Evolutionary conservation across 1,140 invertebrate species (phyloP).

Genomic region (Acromyrmex echinatior): DNA sequence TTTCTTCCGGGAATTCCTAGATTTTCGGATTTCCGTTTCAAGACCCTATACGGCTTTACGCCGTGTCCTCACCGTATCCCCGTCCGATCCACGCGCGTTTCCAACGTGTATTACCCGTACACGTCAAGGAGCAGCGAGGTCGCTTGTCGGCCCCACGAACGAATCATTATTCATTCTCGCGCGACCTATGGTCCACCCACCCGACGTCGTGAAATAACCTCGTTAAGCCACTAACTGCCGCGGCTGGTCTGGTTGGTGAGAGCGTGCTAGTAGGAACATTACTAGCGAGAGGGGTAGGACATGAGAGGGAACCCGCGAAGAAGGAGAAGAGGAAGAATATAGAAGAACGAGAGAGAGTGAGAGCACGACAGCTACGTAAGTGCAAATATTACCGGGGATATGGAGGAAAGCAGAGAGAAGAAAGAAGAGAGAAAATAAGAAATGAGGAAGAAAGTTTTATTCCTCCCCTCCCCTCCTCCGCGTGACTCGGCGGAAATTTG

Average conservation of each 20-base stretch:
- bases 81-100: constrained; percentile 85
- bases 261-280: constrained; percentile 22
- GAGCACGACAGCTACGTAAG: constrained; percentile 28
- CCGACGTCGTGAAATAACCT: constrained; percentile 80
- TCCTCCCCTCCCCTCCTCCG: background rate
- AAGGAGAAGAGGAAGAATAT: constrained; percentile 8
- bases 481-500: constrained; percentile 74
- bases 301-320: constrained; percentile 14
- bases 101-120: constrained; percentile 87
- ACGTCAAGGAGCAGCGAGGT: constrained; percentile 54
- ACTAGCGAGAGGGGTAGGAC: constrained; percentile 4
- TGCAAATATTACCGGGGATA: constrained; percentile 26
- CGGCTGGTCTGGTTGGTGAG: constrained; percentile 60
- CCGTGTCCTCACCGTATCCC: constrained; percentile 61
- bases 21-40: constrained; percentile 58
- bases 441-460: constrained; percentile 30
- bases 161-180: constrained; percentile 87
- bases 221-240: constrained; percentile 80
- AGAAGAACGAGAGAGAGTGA: background rate
- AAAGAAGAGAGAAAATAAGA: constrained; percentile 15
- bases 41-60: constrained; percentile 38
- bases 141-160: constrained; percentile 77
- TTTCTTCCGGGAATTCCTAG: constrained; percentile 58
- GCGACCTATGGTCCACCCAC: constrained; percentile 74
- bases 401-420: constrained; percentile 12